Percentiles rank a stretch among this genome's conserved stretches.
These are phyloP conservation scores for Schizotus pectinicornis DNA, from an alignment of 2,888 invertebrate genomes.

Conservation along the genomic window DNA sequence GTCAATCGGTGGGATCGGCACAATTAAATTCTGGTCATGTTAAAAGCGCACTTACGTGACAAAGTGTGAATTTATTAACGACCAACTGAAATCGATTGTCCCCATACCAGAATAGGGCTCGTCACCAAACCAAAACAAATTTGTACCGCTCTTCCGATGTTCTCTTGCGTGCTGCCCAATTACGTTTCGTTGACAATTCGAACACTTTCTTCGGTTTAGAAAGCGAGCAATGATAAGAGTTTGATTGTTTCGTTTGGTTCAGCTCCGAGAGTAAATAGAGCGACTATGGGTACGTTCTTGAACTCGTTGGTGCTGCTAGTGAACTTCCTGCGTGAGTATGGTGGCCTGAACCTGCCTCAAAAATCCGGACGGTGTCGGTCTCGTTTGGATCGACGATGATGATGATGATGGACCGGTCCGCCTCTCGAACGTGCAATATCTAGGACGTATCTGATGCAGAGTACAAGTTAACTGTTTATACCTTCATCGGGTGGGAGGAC, in stretches of 20 bases:
- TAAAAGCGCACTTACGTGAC: slow-evolving; percentile 7
- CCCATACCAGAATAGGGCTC: too few relatives aligned
- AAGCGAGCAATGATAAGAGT: background rate
- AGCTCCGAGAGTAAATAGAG: too few relatives aligned
- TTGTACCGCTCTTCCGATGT: too few relatives aligned
- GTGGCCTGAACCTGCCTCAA: slow-evolving; percentile 22
- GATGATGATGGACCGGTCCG: slow-evolving; percentile 1
- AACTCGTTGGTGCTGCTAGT: background rate
- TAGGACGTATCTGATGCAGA: slow-evolving; percentile 20
- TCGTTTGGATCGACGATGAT: too few relatives aligned
- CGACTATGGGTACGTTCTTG: background rate
- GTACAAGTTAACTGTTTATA: slow-evolving; percentile 25
- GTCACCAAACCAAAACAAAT: too few relatives aligned
- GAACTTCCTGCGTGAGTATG: background rate
- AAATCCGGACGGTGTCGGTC: background rate
- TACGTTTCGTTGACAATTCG: slow-evolving; percentile 2
- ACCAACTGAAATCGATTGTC: too few relatives aligned
- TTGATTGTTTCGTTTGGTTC: background rate
- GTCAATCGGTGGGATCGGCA: slow-evolving; percentile 21
- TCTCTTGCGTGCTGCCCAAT: slow-evolving; percentile 1
- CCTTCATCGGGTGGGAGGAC: slow-evolving; percentile 22
- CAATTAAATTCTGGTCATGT: slow-evolving; percentile 14
- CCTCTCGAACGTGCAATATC: slow-evolving; percentile 6
- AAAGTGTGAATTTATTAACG: too few relatives aligned
- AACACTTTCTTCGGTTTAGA: slow-evolving; percentile 14